These are phyloP conservation scores for Eurystomus gularis DNA, from an alignment of 2,113 vertebrate species.

Conservation along the genomic window DNA sequence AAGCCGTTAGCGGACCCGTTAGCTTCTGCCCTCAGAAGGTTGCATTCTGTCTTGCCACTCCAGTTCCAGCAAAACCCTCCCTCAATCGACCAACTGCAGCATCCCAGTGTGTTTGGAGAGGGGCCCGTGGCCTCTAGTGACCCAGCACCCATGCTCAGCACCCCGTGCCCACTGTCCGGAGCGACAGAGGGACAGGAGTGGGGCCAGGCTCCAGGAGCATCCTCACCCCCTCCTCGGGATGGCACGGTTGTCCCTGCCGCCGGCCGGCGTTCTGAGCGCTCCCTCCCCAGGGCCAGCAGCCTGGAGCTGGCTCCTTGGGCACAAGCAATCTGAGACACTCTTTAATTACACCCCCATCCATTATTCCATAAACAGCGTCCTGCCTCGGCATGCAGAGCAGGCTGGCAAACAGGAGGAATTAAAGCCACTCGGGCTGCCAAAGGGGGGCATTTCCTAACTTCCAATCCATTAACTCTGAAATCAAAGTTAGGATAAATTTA, in stretches of 20 bases:
- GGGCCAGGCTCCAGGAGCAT: too few relatives aligned
- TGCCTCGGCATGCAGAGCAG: background rate
- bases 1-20: background rate
- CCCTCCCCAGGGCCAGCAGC: background rate
- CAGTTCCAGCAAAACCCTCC: background rate
- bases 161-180: too few relatives aligned
- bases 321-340: too few relatives aligned
- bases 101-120: background rate
- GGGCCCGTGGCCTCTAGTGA: background rate
- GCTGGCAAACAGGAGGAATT: background rate
- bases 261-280: rapidly evolving
- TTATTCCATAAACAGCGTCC: background rate
- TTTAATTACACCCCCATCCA: background rate
- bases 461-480: background rate
- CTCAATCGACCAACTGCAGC: background rate
- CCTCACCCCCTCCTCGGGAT: background rate
- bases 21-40: background rate
- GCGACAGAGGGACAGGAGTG: background rate
- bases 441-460: background rate
- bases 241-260: background rate
- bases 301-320: background rate
- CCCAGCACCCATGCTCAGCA: background rate
- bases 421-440: background rate
- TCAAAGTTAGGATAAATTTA: background rate
- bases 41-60: background rate